Conservation (phyloP, 2,797 vertebrate species). For the Bovichtus diacanthus region DNA sequence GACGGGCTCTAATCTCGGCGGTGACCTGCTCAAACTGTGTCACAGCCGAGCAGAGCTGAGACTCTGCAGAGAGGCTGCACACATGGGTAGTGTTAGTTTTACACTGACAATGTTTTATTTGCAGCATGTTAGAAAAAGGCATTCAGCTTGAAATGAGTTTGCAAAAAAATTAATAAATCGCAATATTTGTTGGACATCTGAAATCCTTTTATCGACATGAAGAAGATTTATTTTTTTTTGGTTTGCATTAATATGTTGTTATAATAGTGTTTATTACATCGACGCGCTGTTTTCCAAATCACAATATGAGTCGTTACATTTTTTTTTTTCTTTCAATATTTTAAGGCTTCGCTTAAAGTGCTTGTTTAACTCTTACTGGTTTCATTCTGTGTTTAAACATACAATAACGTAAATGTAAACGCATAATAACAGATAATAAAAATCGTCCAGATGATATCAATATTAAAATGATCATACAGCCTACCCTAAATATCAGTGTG, state of each 20-base stretch:
- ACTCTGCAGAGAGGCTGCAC: conserved; percentile 22
- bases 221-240: background rate
- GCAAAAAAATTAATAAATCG: rapidly evolving
- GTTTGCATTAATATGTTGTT: background rate
- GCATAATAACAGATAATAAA: background rate
- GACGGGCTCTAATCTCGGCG: conserved; percentile 77
- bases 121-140: background rate
- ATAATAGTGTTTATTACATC: background rate
- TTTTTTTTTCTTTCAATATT: background rate
- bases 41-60: conserved; percentile 51
- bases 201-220: background rate
- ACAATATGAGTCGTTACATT: background rate
- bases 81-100: too few relatives aligned
- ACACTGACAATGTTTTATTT: too few relatives aligned
- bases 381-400: background rate
- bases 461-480: conserved; percentile 1
- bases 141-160: conserved; percentile 9
- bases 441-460: background rate
- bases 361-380: background rate
- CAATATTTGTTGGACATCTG: background rate
- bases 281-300: conserved; percentile 57
- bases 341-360: background rate
- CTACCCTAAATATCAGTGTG: background rate
- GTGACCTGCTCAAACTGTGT: conserved; percentile 73
- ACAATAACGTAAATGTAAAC: background rate